phyloP scores from a whole-genome alignment of 2,113 vertebrate species.

The Falcunculus frontatus region DNA sequence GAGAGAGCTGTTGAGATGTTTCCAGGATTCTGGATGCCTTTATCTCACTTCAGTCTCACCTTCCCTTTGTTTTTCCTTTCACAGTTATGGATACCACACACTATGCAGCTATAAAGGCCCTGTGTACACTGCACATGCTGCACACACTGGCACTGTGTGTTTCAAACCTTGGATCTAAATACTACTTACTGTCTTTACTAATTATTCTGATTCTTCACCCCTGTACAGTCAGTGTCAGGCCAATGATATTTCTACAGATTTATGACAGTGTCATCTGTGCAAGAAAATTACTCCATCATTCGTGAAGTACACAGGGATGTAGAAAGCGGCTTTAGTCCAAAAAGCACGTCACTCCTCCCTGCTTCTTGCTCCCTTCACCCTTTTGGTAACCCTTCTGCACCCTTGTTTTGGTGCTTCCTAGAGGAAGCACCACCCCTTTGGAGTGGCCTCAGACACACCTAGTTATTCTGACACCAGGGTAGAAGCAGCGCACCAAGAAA shows the following conservation, averaged over 20 bases:
- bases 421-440: accelerated
- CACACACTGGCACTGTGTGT: background rate
- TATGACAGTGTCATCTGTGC: background rate
- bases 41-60: background rate
- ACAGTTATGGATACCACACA: background rate
- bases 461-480: background rate
- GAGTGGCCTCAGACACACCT: background rate
- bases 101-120: background rate
- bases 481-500: background rate
- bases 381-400: background rate
- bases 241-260: background rate
- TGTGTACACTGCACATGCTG: accelerated
- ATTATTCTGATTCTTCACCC: background rate
- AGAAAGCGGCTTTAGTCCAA: background rate
- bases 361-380: background rate
- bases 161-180: background rate
- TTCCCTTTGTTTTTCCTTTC: background rate
- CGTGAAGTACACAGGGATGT: background rate
- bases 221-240: background rate
- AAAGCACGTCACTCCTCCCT: background rate
- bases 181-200: background rate
- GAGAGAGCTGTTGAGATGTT: background rate
- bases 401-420: background rate
- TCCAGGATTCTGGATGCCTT: background rate
- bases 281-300: background rate